A percentile compares a stretch with the other conserved stretches of the same genome.
phyloP scores from a whole-genome alignment of 2,888 invertebrate genomes.

The Brachylomia viminalis region DNA sequence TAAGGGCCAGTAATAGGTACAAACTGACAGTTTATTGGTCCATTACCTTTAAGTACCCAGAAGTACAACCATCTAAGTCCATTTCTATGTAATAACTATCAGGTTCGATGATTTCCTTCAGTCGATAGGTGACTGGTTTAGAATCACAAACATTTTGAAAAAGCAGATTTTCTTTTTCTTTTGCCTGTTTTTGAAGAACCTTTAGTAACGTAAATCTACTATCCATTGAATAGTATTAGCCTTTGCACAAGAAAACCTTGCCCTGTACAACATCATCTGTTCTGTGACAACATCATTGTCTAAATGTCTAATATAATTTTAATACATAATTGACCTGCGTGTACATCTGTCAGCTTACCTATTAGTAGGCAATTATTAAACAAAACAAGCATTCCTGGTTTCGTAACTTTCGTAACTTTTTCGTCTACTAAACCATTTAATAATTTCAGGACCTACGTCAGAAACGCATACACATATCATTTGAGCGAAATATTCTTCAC shows the following conservation, averaged over 20 bases:
- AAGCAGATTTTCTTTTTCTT: not conserved
- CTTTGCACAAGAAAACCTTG: not conserved
- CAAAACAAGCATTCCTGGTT: not conserved
- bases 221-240: not conserved
- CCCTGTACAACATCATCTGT: rapidly evolving
- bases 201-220: not conserved
- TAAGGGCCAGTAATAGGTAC: conserved; percentile 43
- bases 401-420: not conserved
- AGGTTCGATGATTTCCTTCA: not conserved
- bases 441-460: conserved; percentile 94
- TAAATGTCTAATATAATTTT: not conserved
- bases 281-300: not conserved
- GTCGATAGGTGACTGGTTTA: not conserved
- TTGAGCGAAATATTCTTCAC: conserved; percentile 99
- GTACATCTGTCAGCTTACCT: not conserved
- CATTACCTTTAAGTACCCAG: conserved; percentile 9
- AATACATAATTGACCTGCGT: not conserved
- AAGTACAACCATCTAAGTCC: not conserved
- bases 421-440: not conserved
- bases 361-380: not conserved
- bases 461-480: conserved; percentile 99
- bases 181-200: not conserved
- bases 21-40: conserved; percentile 25
- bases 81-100: conserved; percentile 23
- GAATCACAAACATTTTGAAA: not conserved